Evolutionary conservation across 1,140 invertebrate species (phyloP), one percentile per base, ranked within the genome.

Genomic region (Ceratosolen fusciceps): DNA sequence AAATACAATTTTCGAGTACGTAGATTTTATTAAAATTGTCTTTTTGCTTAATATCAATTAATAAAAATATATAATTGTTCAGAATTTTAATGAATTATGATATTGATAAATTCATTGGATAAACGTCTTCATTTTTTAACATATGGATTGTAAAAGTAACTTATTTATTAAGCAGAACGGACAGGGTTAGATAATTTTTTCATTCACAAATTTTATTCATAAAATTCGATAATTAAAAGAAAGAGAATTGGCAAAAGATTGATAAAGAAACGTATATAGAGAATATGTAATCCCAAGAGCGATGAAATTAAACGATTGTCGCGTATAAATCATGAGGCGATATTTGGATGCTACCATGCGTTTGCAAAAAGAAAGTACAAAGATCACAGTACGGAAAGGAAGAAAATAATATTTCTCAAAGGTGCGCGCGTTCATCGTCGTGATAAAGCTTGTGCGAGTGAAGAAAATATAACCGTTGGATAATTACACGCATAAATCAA

Each of bases 401-500:
- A 60, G 24, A 74, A 67, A 76, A 80, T 80, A 80, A 80, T 77
- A 62, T 75, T 80, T 65, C 39, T 65, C 60, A 29, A 24, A 70
- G 73, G 76, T 24, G 10, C 37, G 52, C 43, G 78, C 26, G 70
- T 52, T 37, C 29, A 58, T 52, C 73, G 62, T 39, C 72, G 62
- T 52, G 76, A 78, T 78, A 78, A 78, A 72, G 52, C 49, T 26
- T 39, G 24, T 19, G 74, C 49, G 62, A 54, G 70, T 31, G n/a
- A 75, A 84, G 78, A 85, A 86, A 88, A 89, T 89, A 90, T 89
- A 88, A 89, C 87, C 88, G 34, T 85, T 85, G 88, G 87, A 89
- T 90, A 90, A 90, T 90, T 89, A 88, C 88, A 84, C 65, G 89
- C 88, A 90, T 90, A 90, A 90, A 90, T 90, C 89, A 90, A 83